phyloP scores from a whole-genome alignment of 1,140 invertebrate genomes.

The Ericerus pela region DNA sequence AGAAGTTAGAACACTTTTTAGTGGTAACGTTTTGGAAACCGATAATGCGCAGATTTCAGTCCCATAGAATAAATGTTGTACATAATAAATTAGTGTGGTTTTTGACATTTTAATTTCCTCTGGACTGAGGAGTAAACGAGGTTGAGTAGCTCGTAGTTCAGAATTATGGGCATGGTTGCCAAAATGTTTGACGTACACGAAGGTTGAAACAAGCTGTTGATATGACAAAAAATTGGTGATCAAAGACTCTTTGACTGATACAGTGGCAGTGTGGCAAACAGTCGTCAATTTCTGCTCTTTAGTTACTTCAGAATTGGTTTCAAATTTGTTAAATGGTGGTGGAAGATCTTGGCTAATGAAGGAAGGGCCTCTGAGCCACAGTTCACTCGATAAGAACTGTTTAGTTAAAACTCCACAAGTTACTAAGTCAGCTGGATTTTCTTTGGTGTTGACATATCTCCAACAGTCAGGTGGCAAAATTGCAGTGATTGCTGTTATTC shows the following conservation, averaged over 20 bases:
- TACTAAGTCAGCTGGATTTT: too few species aligned
- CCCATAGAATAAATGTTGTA: neutral
- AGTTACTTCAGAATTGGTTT: neutral
- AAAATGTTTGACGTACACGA: neutral
- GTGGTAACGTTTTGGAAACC: neutral
- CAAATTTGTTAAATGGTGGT: neutral
- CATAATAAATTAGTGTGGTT: neutral
- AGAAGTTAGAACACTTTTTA: neutral
- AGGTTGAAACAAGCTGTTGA: neutral
- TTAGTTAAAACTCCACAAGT: too few species aligned
- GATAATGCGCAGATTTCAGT: neutral
- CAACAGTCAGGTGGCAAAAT: too few species aligned
- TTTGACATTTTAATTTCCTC: neutral
- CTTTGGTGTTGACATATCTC: too few species aligned
- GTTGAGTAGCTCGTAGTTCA: neutral
- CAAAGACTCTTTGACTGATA: neutral
- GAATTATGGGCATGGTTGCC: too few species aligned
- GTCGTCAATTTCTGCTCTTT: neutral
- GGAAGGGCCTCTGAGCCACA: too few species aligned
- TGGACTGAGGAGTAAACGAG: neutral
- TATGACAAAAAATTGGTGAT: neutral
- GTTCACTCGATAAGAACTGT: too few species aligned
- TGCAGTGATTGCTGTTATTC: too few species aligned
- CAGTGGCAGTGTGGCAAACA: neutral
- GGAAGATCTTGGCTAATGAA: neutral